Conservation (phyloP, 2,797 vertebrate species). For the Pelobates cultripes region DNA sequence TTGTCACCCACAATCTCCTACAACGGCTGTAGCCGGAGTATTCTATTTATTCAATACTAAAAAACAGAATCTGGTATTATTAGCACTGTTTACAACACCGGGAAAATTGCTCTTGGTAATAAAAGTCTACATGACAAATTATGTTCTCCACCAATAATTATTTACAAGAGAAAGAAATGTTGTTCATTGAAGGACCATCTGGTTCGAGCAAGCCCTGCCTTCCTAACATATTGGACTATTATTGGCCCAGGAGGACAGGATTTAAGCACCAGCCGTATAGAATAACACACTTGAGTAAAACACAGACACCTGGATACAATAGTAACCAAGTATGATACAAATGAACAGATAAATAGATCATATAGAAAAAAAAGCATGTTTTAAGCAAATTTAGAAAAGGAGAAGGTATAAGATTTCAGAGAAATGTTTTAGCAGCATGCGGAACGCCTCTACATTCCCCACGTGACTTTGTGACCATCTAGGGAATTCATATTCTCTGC, state of each 20-base stretch:
- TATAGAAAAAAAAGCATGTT: too few relatives aligned
- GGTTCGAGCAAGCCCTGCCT: background rate
- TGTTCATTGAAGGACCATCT: background rate
- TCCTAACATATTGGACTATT: background rate
- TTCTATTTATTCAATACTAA: background rate
- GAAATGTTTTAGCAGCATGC: too few relatives aligned
- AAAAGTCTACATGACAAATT: conserved; percentile 8
- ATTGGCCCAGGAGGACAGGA: background rate
- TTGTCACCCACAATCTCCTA: background rate
- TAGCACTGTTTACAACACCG: background rate
- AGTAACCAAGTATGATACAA: too few relatives aligned
- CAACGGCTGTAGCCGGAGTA: background rate
- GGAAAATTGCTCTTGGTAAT: conserved; percentile 1
- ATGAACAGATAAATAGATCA: too few relatives aligned
- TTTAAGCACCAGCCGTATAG: background rate
- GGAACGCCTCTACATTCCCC: too few relatives aligned
- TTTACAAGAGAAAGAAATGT: conserved; percentile 5
- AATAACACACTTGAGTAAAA: background rate
- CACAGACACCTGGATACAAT: too few relatives aligned
- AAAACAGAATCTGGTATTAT: background rate
- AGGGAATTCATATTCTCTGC: too few relatives aligned
- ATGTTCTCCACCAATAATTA: background rate
- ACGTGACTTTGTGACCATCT: too few relatives aligned
- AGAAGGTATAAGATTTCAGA: too few relatives aligned
- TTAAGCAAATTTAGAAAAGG: too few relatives aligned